These are phyloP conservation scores for Parotocinclus haroldoi DNA, from an alignment of 2,797 vertebrate genomes.

Conservation along the genomic window DNA sequence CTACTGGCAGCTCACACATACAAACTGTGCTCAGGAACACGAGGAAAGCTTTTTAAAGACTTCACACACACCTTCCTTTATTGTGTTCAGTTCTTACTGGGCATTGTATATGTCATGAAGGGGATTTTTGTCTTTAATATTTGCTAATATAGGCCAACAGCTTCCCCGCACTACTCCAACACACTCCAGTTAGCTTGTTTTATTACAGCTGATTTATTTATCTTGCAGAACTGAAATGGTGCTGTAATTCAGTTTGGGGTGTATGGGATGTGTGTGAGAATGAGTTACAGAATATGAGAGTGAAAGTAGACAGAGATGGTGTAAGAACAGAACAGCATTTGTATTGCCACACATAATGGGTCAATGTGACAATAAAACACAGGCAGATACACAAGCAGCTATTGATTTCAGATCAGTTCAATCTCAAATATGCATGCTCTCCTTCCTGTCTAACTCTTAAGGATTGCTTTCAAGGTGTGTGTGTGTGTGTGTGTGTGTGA, in stretches of 20 bases:
- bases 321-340: slow-evolving; percentile 56
- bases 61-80: too few relatives aligned
- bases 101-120: slow-evolving; percentile 36
- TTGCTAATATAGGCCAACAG: slow-evolving; percentile 21
- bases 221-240: slow-evolving; percentile 26
- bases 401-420: slow-evolving; percentile 69
- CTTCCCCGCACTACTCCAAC: slow-evolving; percentile 32
- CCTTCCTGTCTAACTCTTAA: slow-evolving; percentile 21
- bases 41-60: slow-evolving; percentile 29
- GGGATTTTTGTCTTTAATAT: slow-evolving; percentile 7
- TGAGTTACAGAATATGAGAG: slow-evolving; percentile 7
- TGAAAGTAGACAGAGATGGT: slow-evolving; percentile 39
- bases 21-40: slow-evolving; percentile 27
- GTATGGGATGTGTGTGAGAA: slow-evolving; percentile 4
- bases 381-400: slow-evolving; percentile 59
- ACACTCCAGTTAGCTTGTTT: slow-evolving; percentile 27
- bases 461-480: slow-evolving; percentile 2
- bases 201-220: slow-evolving; percentile 41
- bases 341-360: slow-evolving; percentile 68
- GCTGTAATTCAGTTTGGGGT: slow-evolving; percentile 29
- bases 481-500: slow-evolving; percentile 24
- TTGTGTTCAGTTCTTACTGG: slow-evolving; percentile 19
- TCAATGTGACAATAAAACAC: slow-evolving; percentile 70
- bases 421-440: slow-evolving; percentile 53
- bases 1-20: slow-evolving; percentile 33